These are phyloP conservation scores for Psococerastis gibbosa DNA, from an alignment of 2,888 invertebrate genomes.

Conservation along the genomic window DNA sequence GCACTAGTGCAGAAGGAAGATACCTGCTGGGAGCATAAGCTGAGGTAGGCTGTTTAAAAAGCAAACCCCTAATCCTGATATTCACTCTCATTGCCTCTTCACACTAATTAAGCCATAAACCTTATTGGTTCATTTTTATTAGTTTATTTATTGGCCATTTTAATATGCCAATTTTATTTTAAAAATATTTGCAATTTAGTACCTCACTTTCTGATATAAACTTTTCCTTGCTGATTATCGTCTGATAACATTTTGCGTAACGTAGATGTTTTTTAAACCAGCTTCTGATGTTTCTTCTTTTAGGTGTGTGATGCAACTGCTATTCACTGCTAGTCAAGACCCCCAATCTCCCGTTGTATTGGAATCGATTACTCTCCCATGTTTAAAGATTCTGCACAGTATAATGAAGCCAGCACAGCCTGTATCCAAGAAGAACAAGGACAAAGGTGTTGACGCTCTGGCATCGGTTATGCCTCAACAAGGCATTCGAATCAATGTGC, in stretches of 20 bases:
- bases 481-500: conserved; percentile 48
- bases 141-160: too few relatives aligned
- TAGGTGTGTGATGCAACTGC: conserved; percentile 63
- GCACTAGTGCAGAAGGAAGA: conserved; percentile 82
- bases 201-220: neutral
- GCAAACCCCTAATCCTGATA: too few relatives aligned
- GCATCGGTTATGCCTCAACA: conserved; percentile 35
- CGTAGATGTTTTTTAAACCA: neutral
- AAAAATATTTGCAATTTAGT: conserved; percentile 4
- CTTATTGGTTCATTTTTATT: too few relatives aligned
- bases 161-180: conserved; percentile 1
- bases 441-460: conserved; percentile 31
- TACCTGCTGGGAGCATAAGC: conserved; percentile 84
- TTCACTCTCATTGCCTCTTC: too few relatives aligned
- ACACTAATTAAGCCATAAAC: too few relatives aligned
- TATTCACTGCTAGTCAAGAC: conserved; percentile 56
- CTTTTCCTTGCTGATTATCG: neutral
- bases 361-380: conserved; percentile 82
- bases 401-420: conserved; percentile 49
- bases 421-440: conserved; percentile 34
- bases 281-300: conserved; percentile 8
- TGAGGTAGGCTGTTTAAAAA: too few relatives aligned
- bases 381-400: conserved; percentile 74
- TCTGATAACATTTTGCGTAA: neutral
- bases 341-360: conserved; percentile 71